Evolutionary conservation across 2,797 vertebrate genomes (phyloP), one percentile per base, ranked within the genome.

Genomic region (Cyclopterus lumpus): DNA sequence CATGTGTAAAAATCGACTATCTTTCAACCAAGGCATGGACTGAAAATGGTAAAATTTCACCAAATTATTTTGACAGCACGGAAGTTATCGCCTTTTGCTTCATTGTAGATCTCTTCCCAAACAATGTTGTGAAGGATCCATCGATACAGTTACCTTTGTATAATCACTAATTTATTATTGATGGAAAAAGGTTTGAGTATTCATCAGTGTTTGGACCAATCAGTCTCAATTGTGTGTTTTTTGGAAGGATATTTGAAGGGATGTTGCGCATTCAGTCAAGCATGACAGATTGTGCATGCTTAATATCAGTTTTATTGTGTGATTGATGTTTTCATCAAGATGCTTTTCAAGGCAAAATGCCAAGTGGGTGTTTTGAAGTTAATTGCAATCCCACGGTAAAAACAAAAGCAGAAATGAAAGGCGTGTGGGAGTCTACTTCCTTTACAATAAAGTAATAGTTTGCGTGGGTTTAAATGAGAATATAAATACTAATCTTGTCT

Each of bases 21-120:
- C 46, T 74, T 84, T 83, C 51, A 73, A 70, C 76, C 73, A 74
- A 80, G 82, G 79, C 14, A 49, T 36, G 8, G 32, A 66, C 44
- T 68, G 26, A 73, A 62, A 77, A 71, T 64, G 3, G 34, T 73
- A 62, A 3, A 30, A 73, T 74, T 44, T 77, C 59, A 51, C 49
- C 60, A 81, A 81, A 71, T 69, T 51, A 77, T 81, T 86, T 86
- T 83, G 40, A 80, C 77, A 70, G 34, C 24, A 58, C 34, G 67
- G 84, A 86, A 87, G 66, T 88, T 90, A 87, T 82, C 88, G 73
- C 32, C 34, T 77, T 84, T 86, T 64, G 2, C 65, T 49, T 71
- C 51, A 51, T 38, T 42, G 54, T 51, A 74, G 51, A 51, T 48
- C 44, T 71, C 16, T 32, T 2, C 48, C 40, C 44, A 58, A 55